Percentiles rank a stretch among this genome's conserved stretches.
These are phyloP conservation scores for Eupithecia subumbrata DNA, from an alignment of 2,888 invertebrate genomes.

Conservation along the genomic window DNA sequence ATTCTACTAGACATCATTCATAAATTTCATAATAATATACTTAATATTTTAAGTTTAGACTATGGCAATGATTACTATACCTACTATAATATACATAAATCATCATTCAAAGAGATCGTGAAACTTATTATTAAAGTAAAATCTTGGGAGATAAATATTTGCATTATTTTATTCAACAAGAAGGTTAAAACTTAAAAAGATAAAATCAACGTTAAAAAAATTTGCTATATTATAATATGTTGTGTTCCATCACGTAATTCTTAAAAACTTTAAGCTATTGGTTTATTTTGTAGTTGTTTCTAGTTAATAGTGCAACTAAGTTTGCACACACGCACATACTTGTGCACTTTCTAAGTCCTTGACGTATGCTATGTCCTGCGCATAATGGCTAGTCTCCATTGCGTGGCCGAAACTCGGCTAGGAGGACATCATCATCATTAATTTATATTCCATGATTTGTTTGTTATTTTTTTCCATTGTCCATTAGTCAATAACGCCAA, in stretches of 20 bases:
- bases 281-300: background rate
- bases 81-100: background rate
- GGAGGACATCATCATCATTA: background rate
- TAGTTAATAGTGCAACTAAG: background rate
- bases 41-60: background rate
- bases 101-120: background rate
- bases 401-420: background rate
- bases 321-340: background rate
- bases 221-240: background rate
- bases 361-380: too few relatives aligned
- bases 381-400: background rate
- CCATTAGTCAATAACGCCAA: background rate
- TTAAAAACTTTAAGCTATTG: background rate
- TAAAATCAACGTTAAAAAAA: too few relatives aligned
- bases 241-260: background rate
- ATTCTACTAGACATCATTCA: background rate
- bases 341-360: background rate
- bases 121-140: slow-evolving; percentile 1
- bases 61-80: background rate
- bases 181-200: background rate
- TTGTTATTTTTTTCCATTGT: background rate
- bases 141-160: background rate
- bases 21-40: background rate
- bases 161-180: background rate
- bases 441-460: background rate